Conservation (phyloP, 1,140 invertebrate species). For the Ctenoplectra terminalis region DNA sequence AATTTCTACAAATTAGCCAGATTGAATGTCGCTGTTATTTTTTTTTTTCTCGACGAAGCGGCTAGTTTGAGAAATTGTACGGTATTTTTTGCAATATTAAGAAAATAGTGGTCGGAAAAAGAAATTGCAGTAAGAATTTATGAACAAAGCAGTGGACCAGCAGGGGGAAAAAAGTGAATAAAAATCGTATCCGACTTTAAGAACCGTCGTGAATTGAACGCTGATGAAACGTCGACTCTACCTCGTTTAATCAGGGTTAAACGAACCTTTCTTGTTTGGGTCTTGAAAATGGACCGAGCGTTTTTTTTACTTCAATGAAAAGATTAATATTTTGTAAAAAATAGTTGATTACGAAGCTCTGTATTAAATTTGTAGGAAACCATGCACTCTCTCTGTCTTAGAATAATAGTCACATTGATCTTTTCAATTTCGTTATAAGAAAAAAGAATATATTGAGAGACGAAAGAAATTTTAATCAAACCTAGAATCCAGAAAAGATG, state of each 20-base stretch:
- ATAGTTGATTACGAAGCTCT: no score
- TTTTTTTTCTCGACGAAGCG: not conserved
- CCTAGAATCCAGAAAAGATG: no score
- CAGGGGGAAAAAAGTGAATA: not conserved
- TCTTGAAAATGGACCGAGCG: no score
- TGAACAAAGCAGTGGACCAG: not conserved
- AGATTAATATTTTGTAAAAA: not conserved
- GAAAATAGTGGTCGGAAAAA: not conserved
- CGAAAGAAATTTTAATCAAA: no score
- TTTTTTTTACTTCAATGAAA: not conserved
- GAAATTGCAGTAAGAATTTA: not conserved
- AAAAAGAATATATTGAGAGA: no score
- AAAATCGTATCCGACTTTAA: not conserved
- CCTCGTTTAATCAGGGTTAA: constrained; percentile 8
- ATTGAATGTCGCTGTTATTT: not conserved
- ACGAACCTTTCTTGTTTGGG: not conserved
- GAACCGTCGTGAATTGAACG: constrained; percentile 13
- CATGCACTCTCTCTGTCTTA: no score
- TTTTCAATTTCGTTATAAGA: no score
- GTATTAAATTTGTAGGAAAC: no score
- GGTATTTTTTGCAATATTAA: no score
- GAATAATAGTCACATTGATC: no score
- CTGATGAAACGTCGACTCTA: constrained; percentile 13
- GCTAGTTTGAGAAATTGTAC: not conserved
- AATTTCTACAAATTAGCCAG: not conserved